Evolutionary conservation across 2,888 invertebrate genomes (phyloP).

Genomic region (Idaea straminata): DNA sequence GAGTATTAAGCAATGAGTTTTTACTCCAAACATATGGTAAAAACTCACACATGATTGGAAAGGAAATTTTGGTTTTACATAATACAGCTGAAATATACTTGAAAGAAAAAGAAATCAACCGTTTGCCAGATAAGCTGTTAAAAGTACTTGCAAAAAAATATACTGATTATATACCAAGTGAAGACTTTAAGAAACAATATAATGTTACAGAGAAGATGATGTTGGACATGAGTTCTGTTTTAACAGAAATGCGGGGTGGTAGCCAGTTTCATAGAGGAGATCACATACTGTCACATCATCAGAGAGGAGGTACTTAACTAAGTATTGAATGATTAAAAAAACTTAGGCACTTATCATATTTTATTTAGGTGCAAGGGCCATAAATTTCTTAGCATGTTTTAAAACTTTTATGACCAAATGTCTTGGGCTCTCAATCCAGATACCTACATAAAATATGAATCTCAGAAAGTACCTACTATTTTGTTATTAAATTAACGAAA

Average conservation of each 20-base stretch:
- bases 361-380: neutral
- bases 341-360: too few species aligned
- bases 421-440: too few species aligned
- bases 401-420: too few species aligned
- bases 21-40: constrained; percentile 72
- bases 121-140: constrained; percentile 68
- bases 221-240: constrained; percentile 76
- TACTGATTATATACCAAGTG: constrained; percentile 80
- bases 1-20: constrained; percentile 79
- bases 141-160: constrained; percentile 79
- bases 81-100: constrained; percentile 81
- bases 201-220: constrained; percentile 80
- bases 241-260: constrained; percentile 72
- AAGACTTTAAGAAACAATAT: constrained; percentile 70
- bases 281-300: constrained; percentile 85
- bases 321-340: constrained; percentile 1
- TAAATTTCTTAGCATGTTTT: neutral
- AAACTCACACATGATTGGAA: neutral
- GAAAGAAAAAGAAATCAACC: constrained; percentile 78
- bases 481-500: neutral
- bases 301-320: constrained; percentile 77
- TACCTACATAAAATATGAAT: too few species aligned
- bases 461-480: too few species aligned
- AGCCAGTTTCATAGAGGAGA: constrained; percentile 67
- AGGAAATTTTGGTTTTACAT: constrained; percentile 83